Evolutionary conservation across 2,888 invertebrate species (phyloP).

Genomic region (Trichacis sp.): DNA sequence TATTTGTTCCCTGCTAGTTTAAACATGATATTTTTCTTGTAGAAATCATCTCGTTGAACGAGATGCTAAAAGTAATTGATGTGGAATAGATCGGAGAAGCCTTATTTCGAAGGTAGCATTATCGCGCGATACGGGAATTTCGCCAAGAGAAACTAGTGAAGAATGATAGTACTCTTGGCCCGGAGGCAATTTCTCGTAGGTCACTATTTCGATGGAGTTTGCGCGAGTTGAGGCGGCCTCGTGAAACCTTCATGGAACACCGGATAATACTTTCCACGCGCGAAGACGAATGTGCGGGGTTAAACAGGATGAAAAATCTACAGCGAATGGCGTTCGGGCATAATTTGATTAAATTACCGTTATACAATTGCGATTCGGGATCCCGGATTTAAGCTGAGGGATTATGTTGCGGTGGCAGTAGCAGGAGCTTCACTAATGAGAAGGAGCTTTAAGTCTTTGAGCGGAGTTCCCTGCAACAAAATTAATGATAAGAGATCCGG

Average conservation of each 20-base stretch:
- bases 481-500: slow-evolving; percentile 41
- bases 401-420: slow-evolving; percentile 40
- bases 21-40: too few relatives aligned
- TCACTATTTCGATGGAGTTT: slow-evolving; percentile 43
- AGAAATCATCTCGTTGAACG: slow-evolving; percentile 1
- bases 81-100: slow-evolving; percentile 27
- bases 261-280: slow-evolving; percentile 19
- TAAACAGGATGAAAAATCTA: slow-evolving; percentile 6
- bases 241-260: slow-evolving; percentile 37
- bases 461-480: slow-evolving; percentile 33
- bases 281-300: slow-evolving; percentile 37
- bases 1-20: too few relatives aligned
- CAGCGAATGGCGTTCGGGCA: slow-evolving; percentile 10
- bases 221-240: slow-evolving; percentile 33
- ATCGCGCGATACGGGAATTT: slow-evolving; percentile 29
- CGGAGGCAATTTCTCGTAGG: slow-evolving; percentile 46
- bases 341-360: slow-evolving; percentile 36
- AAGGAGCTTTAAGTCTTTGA: slow-evolving; percentile 41
- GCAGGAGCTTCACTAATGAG: slow-evolving; percentile 39
- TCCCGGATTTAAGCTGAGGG: slow-evolving; percentile 36
- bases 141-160: slow-evolving; percentile 48
- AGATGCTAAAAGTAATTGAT: slow-evolving; percentile 23
- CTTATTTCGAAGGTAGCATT: slow-evolving; percentile 33
- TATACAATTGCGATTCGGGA: slow-evolving; percentile 34
- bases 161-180: slow-evolving; percentile 49